Conservation (phyloP, 2,113 vertebrate genomes). For the Heterotis niloticus region DNA sequence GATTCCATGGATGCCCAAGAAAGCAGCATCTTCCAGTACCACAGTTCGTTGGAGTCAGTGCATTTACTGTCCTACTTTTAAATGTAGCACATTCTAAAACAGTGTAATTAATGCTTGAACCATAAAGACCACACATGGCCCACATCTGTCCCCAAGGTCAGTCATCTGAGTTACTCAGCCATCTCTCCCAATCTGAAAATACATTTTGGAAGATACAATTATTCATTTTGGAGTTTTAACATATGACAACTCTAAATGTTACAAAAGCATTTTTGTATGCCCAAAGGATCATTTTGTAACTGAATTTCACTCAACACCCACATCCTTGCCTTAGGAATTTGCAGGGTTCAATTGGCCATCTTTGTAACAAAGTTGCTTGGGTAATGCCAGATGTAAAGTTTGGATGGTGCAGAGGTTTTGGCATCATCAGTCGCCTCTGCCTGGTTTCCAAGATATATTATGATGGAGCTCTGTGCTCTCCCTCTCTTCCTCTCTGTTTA, state of each 20-base stretch:
- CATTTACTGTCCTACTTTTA: no score
- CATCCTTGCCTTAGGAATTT: conserved; percentile 53
- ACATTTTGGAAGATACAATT: not conserved
- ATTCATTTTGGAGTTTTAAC: conserved; percentile 3
- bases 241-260: not conserved
- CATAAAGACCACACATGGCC: no score
- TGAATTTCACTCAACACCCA: conserved; percentile 53
- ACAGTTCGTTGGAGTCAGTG: no score
- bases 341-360: conserved; percentile 40
- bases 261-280: conserved; percentile 42
- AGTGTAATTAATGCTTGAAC: not conserved
- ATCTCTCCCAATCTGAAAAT: not conserved
- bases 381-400: conserved; percentile 31
- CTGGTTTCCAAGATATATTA: no score
- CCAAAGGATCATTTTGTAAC: conserved; percentile 34
- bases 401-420: not conserved
- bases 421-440: no score
- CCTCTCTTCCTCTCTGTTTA: not conserved
- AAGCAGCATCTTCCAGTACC: no score
- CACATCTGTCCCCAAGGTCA: not conserved
- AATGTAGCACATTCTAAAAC: conserved; percentile 2
- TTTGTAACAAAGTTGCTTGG: conserved; percentile 41
- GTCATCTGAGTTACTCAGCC: not conserved
- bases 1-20: no score
- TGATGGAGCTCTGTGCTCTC: not conserved